phyloP scores from a whole-genome alignment of 1,140 invertebrate genomes.

The Leguminivora glycinivorella region DNA sequence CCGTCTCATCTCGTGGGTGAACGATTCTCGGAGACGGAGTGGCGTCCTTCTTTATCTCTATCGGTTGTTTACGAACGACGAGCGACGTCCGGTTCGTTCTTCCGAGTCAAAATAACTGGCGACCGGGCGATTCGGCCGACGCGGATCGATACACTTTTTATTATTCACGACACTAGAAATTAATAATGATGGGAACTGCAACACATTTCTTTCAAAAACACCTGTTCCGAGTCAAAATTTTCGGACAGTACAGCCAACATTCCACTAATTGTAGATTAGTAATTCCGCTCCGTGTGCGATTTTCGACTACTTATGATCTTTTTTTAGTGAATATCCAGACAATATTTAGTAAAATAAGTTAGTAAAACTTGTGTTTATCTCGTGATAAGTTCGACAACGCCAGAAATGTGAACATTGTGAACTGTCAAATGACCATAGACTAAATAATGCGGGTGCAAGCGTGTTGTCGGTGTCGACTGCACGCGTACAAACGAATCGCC shows the following conservation, averaged over 20 bases:
- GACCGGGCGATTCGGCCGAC: constrained; percentile 33
- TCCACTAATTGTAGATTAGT: constrained; percentile 39
- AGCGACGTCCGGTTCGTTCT: constrained; percentile 18
- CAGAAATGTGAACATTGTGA: constrained; percentile 64
- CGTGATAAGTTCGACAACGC: constrained; percentile 69
- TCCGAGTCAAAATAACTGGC: constrained; percentile 4
- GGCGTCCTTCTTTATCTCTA: constrained; percentile 44
- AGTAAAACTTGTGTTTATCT: constrained; percentile 61
- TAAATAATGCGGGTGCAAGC: constrained; percentile 53
- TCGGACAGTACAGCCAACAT: constrained; percentile 55
- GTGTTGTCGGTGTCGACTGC: constrained; percentile 67
- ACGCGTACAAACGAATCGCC: constrained; percentile 60
- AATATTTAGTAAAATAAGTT: constrained; percentile 43
- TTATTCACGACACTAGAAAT: constrained; percentile 73
- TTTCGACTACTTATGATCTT: neutral
- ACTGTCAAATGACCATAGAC: constrained; percentile 76
- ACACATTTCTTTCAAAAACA: constrained; percentile 76
- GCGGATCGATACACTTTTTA: constrained; percentile 68
- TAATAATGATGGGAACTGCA: constrained; percentile 74
- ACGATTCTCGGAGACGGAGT: constrained; percentile 32
- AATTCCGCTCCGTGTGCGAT: constrained; percentile 34
- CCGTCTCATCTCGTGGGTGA: neutral
- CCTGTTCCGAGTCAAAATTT: constrained; percentile 69
- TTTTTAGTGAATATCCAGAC: constrained; percentile 6
- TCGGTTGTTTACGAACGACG: constrained; percentile 31